phyloP scores from a whole-genome alignment of 2,888 invertebrate species.

The Hartigia nigra region DNA sequence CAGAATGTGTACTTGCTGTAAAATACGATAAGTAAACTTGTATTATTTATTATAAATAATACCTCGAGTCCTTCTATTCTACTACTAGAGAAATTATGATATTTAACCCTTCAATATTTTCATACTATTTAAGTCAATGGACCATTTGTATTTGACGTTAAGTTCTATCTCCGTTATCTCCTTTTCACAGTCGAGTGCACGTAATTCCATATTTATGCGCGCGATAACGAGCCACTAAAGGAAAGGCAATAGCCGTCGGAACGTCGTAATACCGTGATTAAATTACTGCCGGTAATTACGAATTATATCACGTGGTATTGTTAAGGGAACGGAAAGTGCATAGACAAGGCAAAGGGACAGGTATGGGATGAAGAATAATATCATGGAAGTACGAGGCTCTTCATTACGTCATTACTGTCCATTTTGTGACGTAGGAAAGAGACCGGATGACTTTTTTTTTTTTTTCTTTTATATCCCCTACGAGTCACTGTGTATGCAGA shows the following conservation, averaged over 20 bases:
- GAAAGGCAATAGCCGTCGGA: slow-evolving; percentile 21
- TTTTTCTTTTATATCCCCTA: neutral
- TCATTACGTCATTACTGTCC: neutral
- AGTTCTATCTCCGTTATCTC: neutral
- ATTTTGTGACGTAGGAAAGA: neutral
- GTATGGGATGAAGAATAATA: slow-evolving; percentile 2
- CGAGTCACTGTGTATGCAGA: neutral
- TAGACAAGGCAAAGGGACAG: neutral
- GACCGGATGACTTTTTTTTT: neutral
- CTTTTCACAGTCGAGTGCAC: neutral
- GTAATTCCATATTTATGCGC: slow-evolving; percentile 23
- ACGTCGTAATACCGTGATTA: slow-evolving; percentile 28
- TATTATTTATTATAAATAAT: neutral
- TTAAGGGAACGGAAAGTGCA: neutral
- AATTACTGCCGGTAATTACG: slow-evolving; percentile 33
- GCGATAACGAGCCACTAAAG: slow-evolving; percentile 20
- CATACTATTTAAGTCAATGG: neutral
- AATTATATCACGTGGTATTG: slow-evolving; percentile 17
- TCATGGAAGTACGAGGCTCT: slow-evolving; percentile 11
- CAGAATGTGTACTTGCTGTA: neutral
- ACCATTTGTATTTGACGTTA: neutral
- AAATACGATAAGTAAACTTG: neutral
- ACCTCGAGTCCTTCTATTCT: neutral
- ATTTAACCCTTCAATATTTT: neutral
- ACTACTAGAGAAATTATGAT: neutral